Evolutionary conservation across 2,113 vertebrate species (phyloP), one percentile per base, ranked within the genome.

Genomic region (Pungitius pungitius): DNA sequence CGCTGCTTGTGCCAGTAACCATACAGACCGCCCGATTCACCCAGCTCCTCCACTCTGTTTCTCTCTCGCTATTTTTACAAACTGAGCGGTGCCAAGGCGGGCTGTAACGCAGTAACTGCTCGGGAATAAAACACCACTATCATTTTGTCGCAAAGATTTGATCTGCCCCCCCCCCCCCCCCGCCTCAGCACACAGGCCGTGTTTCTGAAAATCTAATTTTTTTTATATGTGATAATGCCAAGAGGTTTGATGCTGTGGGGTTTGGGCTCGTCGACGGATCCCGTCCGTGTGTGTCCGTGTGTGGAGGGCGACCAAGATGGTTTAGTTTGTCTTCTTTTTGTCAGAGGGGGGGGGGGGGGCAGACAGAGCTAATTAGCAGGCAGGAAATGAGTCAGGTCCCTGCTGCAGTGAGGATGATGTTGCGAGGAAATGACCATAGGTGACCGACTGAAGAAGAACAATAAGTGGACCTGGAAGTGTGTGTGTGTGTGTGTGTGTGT

Each of bases 331-430:
- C 37, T n/a, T 76, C 80, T 75, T 76, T 60, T 77, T 73, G 26
- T 69, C 20, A n/a, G 30, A 69, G 6, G 47, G 26, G 33, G 1
- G 51, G 5, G 30, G 5, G 30, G 30, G 30, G 56, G 51, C 82
- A 77, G 81, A 84, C 72, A 85, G 75, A 80, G 61, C 43, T 78
- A 79, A 88, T 90, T 91, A 87, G 26, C 66, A 68, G 69, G 9
- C 70, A 90, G 90, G 88, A 91, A 88, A 90, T 89, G 81, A 92
- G 77, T 90, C 75, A 83, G 61, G 58, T 69, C 59, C 51, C 37
- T 57, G 69, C 33, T 76, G 40, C 27, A 78, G 80, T 80, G 76
- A 84, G 72, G 74, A 77, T 85, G 81, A 81, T 69, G 78, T 88
- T 74, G 57, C 63, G 59, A 87, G 89, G 90, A 90, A 91, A 89